Evolutionary conservation across 2,797 vertebrate species (phyloP).

Genomic region (Heliangelus exortis): DNA sequence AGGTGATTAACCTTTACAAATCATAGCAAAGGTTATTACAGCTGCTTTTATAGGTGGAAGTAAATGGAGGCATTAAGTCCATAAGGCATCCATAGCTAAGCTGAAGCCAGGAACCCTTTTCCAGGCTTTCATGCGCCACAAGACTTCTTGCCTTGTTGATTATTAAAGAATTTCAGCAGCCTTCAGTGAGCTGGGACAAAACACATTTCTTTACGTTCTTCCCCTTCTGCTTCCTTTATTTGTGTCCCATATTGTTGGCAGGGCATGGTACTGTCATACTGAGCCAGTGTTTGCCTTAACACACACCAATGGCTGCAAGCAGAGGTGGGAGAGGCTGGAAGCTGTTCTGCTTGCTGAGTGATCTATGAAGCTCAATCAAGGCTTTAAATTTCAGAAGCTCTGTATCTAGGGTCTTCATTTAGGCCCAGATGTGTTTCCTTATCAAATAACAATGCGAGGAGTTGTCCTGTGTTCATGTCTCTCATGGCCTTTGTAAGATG

Average conservation of each 20-base stretch:
- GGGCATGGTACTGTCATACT: background rate
- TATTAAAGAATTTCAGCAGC: background rate
- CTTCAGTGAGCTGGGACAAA: background rate
- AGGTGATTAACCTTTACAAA: background rate
- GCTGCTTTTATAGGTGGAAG: background rate
- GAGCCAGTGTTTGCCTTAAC: background rate
- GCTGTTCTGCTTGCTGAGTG: background rate
- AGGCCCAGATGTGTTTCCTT: background rate
- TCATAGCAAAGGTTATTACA: background rate
- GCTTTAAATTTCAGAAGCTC: background rate
- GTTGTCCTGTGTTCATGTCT: background rate
- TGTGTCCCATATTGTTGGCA: background rate
- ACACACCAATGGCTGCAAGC: background rate
- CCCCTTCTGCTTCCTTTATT: background rate
- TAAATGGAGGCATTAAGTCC: no score
- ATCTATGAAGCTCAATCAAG: background rate
- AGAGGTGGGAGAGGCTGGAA: background rate
- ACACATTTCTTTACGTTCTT: background rate
- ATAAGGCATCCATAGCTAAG: no score
- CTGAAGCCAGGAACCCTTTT: background rate
- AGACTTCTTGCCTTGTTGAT: background rate
- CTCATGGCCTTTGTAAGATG: background rate
- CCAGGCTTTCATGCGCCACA: background rate
- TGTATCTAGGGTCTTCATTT: background rate
- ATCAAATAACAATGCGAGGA: background rate